phyloP scores from a whole-genome alignment of 2,113 vertebrate species.

The Apodemus speciosus region DNA sequence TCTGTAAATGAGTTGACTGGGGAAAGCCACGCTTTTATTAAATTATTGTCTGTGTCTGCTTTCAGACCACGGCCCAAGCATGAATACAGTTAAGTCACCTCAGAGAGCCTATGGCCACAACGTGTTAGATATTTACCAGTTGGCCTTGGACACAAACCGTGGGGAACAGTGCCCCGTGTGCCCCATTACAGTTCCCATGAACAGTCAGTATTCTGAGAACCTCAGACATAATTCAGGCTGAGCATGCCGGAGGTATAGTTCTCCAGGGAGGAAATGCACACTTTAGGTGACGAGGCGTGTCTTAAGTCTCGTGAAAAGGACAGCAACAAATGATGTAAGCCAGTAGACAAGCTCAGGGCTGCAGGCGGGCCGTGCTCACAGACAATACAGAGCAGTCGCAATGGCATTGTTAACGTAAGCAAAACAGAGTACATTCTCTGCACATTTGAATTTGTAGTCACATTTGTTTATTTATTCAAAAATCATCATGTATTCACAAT shows the following conservation, averaged over 20 bases:
- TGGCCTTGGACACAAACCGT: not conserved
- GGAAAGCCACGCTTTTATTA: not conserved
- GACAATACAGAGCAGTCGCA: not conserved
- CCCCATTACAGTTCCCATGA: fast-evolving
- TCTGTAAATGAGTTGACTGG: not conserved
- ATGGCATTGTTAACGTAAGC: not conserved
- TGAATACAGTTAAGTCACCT: not conserved
- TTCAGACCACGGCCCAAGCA: no score
- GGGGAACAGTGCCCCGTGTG: fast-evolving
- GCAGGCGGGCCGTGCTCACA: not conserved
- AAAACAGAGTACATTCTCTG: not conserved
- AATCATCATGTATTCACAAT: not conserved
- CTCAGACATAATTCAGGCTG: not conserved
- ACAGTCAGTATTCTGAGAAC: not conserved
- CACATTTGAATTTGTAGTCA: not conserved
- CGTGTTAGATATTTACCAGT: not conserved
- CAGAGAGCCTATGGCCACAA: not conserved
- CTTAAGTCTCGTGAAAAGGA: not conserved
- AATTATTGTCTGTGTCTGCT: not conserved
- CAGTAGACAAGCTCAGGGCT: not conserved
- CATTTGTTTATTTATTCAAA: not conserved
- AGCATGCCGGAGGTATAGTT: fast-evolving
- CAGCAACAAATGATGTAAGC: not conserved
- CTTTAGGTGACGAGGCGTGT: not conserved
- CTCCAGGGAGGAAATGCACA: not conserved